Percentiles rank a stretch among this genome's conserved stretches.
phyloP scores from a whole-genome alignment of 2,888 invertebrate genomes.

The Phengaris arion region DNA sequence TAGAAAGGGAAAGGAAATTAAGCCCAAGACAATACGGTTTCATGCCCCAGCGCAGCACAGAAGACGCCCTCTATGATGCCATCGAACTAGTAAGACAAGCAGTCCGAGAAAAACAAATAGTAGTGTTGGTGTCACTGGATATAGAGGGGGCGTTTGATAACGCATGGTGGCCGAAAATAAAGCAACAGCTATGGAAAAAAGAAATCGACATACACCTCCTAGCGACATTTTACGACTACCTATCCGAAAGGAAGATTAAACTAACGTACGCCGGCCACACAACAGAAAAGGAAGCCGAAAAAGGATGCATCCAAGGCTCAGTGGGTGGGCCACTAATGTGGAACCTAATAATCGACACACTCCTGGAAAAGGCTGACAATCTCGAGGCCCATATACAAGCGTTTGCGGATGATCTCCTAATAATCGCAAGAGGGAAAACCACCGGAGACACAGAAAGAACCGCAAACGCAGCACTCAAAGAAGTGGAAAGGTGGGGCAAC shows the following conservation, averaged over 20 bases:
- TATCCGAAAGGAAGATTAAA: conserved; percentile 28
- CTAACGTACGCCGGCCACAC: conserved; percentile 33
- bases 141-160: conserved; percentile 31
- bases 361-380: neutral
- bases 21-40: no score
- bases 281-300: conserved; percentile 28
- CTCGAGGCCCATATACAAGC: conserved; percentile 34
- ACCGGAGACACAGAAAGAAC: neutral
- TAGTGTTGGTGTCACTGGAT: conserved; percentile 38
- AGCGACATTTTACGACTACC: conserved; percentile 30
- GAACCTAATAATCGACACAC: conserved; percentile 37
- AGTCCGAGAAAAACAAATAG: conserved; percentile 18
- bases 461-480: conserved; percentile 23
- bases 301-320: conserved; percentile 38
- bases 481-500: conserved; percentile 33
- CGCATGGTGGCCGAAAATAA: conserved; percentile 37
- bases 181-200: neutral
- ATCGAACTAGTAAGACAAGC: conserved; percentile 29
- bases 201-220: neutral
- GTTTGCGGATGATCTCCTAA: conserved; percentile 40
- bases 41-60: no score
- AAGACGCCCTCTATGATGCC: no score
- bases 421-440: conserved; percentile 21
- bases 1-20: no score
- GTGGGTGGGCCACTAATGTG: conserved; percentile 37